phyloP scores from a whole-genome alignment of 2,113 vertebrate species.

The Corvus moneduloides region DNA sequence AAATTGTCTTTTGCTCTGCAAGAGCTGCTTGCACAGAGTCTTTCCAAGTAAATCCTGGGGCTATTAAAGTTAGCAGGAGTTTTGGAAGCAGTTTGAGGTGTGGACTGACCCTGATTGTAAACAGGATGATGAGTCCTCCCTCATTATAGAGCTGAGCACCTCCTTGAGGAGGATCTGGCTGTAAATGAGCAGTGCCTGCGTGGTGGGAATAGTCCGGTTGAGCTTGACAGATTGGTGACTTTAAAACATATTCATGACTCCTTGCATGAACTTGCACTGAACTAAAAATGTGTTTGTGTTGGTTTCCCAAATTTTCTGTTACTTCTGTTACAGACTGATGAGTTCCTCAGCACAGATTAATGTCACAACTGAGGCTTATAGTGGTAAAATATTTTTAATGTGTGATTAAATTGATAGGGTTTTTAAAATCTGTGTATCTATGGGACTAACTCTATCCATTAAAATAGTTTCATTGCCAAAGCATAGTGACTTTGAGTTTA shows the following conservation, averaged over 20 bases:
- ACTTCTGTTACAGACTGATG: background rate
- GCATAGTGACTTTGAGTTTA: background rate
- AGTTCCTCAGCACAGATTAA: background rate
- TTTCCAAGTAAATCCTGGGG: background rate
- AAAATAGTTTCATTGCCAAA: background rate
- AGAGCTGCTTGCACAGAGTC: background rate
- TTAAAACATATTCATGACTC: background rate
- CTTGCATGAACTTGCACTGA: background rate
- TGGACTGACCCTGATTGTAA: background rate
- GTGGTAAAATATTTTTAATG: background rate
- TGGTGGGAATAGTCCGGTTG: background rate
- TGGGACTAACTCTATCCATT: background rate
- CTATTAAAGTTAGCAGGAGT: background rate
- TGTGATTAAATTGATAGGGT: background rate
- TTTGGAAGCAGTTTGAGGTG: background rate
- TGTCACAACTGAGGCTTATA: background rate
- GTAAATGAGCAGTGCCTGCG: background rate
- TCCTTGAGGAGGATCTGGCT: background rate
- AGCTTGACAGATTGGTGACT: background rate
- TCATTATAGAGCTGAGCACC: background rate
- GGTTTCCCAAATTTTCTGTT: background rate
- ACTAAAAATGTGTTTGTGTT: background rate
- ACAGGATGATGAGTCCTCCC: rapidly evolving
- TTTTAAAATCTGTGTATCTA: background rate
- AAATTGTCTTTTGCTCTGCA: background rate